phyloP scores from a whole-genome alignment of 2,797 vertebrate genomes.

The Decapterus maruadsi region DNA sequence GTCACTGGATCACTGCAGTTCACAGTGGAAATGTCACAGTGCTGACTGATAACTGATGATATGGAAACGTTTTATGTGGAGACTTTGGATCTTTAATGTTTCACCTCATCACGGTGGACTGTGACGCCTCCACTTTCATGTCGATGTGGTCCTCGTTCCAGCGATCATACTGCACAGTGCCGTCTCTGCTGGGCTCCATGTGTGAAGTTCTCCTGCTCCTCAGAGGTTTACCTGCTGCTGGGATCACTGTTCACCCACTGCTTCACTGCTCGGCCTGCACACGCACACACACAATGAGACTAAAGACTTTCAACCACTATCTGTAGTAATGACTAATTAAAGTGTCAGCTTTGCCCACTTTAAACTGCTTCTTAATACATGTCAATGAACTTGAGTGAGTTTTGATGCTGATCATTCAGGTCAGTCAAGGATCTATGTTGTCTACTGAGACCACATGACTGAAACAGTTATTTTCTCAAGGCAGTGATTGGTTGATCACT shows the following conservation, averaged over 20 bases:
- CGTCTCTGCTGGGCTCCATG: conserved; percentile 58
- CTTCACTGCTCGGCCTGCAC: conserved; percentile 11
- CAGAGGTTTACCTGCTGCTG: conserved; percentile 13
- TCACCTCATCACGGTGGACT: conserved; percentile 79
- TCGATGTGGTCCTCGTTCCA: conserved; percentile 88
- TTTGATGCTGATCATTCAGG: neutral
- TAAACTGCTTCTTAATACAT: too few species aligned
- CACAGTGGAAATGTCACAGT: neutral
- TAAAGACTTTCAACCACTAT: too few species aligned
- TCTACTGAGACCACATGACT: neutral
- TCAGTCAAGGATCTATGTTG: neutral
- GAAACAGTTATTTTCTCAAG: neutral
- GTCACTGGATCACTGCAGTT: neutral
- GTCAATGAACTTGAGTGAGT: too few species aligned
- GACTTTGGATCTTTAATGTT: conserved; percentile 23
- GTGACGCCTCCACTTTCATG: conserved; percentile 68
- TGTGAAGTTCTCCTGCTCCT: neutral
- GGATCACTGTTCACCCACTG: conserved; percentile 3
- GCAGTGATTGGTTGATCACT: neutral
- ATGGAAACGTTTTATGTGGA: neutral
- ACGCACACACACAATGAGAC: neutral
- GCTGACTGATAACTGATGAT: too few species aligned
- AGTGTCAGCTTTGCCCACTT: too few species aligned
- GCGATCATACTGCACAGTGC: conserved; percentile 81
- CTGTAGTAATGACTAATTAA: too few species aligned